These are phyloP conservation scores for Lacanobia oleracea DNA, from an alignment of 2,888 invertebrate species.

Conservation along the genomic window DNA sequence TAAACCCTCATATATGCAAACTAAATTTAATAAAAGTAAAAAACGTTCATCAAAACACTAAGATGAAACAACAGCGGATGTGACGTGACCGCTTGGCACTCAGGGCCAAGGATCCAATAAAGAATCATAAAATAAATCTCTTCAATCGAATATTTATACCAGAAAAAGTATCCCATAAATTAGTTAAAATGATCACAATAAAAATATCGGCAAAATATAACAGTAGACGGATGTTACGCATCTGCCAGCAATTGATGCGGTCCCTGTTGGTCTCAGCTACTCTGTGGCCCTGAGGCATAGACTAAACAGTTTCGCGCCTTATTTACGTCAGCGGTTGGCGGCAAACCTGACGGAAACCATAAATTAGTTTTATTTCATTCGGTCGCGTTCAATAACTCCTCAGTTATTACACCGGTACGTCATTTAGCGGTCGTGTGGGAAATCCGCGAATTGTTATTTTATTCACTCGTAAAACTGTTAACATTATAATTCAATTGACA, in stretches of 20 bases:
- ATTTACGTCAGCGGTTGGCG: constrained; percentile 37
- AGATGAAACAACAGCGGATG: neutral
- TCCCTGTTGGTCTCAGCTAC: neutral
- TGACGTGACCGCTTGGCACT: neutral
- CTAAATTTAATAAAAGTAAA: too few species aligned
- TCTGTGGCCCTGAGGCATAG: constrained; percentile 22
- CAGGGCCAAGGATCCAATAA: neutral
- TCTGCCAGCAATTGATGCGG: constrained; percentile 23
- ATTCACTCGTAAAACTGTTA: constrained; percentile 18
- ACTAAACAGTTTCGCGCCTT: constrained; percentile 46
- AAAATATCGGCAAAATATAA: constrained; percentile 10
- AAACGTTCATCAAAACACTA: neutral
- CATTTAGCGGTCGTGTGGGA: neutral
- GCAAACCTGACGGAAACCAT: constrained; percentile 54
- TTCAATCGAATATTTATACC: constrained; percentile 2
- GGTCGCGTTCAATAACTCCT: constrained; percentile 28
- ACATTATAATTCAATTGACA: constrained; percentile 17
- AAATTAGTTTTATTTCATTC: constrained; percentile 50
- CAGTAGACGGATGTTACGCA: constrained; percentile 4
- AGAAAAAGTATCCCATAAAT: constrained; percentile 13
- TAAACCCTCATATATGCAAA: too few species aligned
- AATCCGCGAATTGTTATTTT: constrained; percentile 12
- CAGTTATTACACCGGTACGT: constrained; percentile 9
- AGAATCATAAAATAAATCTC: constrained; percentile 1
- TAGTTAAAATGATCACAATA: constrained; percentile 8